Evolutionary conservation across 2,113 vertebrate genomes (phyloP).

Genomic region (Lagenorhynchus albirostris): DNA sequence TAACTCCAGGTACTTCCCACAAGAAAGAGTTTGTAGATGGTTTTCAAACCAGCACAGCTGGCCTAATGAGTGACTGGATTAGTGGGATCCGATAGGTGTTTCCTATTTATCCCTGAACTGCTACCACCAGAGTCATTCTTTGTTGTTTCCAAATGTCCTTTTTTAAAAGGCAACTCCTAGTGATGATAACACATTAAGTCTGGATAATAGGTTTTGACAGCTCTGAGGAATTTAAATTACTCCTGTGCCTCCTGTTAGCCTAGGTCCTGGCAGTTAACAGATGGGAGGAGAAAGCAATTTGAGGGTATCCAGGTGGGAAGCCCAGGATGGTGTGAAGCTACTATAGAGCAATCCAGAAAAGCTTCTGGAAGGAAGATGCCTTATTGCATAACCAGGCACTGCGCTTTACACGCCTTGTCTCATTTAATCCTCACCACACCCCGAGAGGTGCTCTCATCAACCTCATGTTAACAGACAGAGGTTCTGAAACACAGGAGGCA

Average conservation of each 20-base stretch:
- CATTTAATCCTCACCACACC: not conserved
- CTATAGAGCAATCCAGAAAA: not conserved
- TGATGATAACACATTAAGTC: not conserved
- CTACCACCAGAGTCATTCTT: not conserved
- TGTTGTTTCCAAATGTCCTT: not conserved
- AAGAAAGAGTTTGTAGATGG: not conserved
- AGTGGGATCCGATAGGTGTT: not conserved
- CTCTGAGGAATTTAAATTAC: constrained; percentile 16
- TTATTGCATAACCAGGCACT: not conserved
- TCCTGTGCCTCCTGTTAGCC: not conserved
- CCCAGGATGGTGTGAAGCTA: not conserved
- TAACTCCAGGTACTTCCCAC: not conserved
- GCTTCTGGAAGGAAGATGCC: not conserved
- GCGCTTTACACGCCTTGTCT: not conserved
- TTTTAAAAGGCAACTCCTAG: not conserved
- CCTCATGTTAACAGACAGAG: not conserved
- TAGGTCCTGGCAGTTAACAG: not conserved
- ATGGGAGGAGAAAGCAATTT: not conserved
- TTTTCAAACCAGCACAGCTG: not conserved
- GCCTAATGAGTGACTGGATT: not conserved
- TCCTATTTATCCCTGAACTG: not conserved
- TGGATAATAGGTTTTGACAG: constrained; percentile 16
- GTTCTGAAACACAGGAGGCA: not conserved
- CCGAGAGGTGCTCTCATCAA: not conserved
- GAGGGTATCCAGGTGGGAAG: not conserved